These are phyloP conservation scores for Carposina sasakii DNA, from an alignment of 1,140 invertebrate species.

Conservation along the genomic window DNA sequence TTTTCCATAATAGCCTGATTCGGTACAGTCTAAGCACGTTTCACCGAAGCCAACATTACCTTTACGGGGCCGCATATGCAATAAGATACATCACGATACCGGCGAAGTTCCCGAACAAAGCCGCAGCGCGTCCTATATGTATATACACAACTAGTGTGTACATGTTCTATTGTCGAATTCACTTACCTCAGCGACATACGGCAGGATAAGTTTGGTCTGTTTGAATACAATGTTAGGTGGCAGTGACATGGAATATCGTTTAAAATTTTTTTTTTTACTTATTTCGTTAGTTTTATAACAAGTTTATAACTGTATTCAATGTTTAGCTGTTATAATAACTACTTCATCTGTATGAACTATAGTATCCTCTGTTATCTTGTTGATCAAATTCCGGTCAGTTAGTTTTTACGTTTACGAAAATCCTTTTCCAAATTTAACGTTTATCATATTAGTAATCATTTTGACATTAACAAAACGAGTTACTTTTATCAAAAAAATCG, in stretches of 20 bases:
- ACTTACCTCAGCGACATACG: constrained; percentile 36
- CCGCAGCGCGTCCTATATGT: constrained; percentile 42
- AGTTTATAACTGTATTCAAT: not conserved
- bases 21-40: too few species aligned
- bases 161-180: constrained; percentile 49
- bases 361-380: not conserved
- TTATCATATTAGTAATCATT: not conserved
- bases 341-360: not conserved
- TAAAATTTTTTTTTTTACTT: not conserved
- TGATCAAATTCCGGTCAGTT: not conserved
- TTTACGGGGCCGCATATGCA: constrained; percentile 39
- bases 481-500: not conserved
- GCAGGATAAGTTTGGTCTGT: constrained; percentile 9
- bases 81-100: constrained; percentile 50
- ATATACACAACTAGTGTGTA: constrained; percentile 45
- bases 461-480: too few species aligned
- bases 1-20: too few species aligned
- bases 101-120: constrained; percentile 55
- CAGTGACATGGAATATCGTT: not conserved
- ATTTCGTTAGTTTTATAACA: too few species aligned
- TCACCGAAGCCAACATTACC: constrained; percentile 24
- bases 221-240: not conserved
- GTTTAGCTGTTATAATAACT: not conserved
- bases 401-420: not conserved
- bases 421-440: not conserved